phyloP scores from a whole-genome alignment of 2,888 invertebrate genomes.

The Acanthosepion pharaonis region DNA sequence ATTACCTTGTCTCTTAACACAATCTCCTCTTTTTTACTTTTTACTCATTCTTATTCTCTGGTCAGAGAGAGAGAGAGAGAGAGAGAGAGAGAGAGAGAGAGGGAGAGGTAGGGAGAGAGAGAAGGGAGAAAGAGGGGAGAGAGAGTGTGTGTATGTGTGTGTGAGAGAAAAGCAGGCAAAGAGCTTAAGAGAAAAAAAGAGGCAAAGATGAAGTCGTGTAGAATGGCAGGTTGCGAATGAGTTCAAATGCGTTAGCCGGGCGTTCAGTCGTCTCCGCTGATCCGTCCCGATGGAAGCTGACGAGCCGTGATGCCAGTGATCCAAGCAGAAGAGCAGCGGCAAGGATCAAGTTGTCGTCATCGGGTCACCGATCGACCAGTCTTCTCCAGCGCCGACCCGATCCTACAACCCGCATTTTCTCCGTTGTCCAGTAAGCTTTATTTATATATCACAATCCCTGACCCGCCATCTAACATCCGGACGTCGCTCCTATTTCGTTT shows the following conservation, averaged over 20 bases:
- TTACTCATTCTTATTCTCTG: background rate
- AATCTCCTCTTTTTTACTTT: background rate
- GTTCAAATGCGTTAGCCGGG: background rate
- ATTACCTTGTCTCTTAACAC: background rate
- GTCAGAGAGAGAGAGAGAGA: too few species aligned
- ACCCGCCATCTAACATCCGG: too few species aligned
- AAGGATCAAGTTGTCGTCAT: constrained; percentile 33
- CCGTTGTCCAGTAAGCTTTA: background rate
- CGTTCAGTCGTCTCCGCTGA: background rate
- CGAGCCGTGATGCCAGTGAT: background rate
- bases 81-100: too few species aligned
- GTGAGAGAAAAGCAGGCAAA: background rate
- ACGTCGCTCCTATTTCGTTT: too few species aligned
- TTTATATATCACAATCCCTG: background rate
- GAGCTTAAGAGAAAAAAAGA: background rate
- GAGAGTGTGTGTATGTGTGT: too few species aligned
- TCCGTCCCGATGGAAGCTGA: background rate
- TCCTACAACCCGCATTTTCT: background rate
- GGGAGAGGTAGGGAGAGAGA: too few species aligned
- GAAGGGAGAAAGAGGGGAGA: too few species aligned
- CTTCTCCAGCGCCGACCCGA: background rate
- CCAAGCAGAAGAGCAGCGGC: background rate
- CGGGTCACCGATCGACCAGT: background rate
- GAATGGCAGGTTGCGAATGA: background rate
- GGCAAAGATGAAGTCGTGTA: background rate